A percentile compares a stretch with the other conserved stretches of the same genome.
Conservation (phyloP, 1,140 invertebrate species). For the Listronotus oregonensis region DNA sequence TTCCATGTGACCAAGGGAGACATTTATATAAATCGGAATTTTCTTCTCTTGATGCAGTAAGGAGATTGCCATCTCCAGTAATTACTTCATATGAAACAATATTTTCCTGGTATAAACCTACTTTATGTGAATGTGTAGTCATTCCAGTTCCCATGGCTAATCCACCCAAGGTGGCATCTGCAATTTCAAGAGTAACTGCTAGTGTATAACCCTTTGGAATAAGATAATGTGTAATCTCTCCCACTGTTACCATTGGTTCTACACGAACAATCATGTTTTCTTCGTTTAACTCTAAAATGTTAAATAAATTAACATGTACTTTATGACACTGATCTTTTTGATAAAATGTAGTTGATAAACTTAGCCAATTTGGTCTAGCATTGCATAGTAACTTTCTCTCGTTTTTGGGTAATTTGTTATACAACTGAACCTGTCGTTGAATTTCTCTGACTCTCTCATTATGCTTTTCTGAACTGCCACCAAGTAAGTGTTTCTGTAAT, state of each 20-base stretch:
- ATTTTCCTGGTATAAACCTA: conserved; percentile 63
- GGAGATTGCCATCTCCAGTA: conserved; percentile 59
- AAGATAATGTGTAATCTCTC: conserved; percentile 61
- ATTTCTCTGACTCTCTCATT: conserved; percentile 63
- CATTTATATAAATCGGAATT: conserved; percentile 59
- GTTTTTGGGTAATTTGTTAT: conserved; percentile 61
- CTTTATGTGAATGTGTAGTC: conserved; percentile 59
- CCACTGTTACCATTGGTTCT: conserved; percentile 59
- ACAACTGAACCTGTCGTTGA: conserved; percentile 63
- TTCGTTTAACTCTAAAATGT: conserved; percentile 60
- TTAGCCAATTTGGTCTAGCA: conserved; percentile 70
- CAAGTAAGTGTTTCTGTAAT: conserved; percentile 57
- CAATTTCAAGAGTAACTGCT: conserved; percentile 63
- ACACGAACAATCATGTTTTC: conserved; percentile 59
- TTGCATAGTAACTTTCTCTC: conserved; percentile 66
- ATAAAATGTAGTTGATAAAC: conserved; percentile 70
- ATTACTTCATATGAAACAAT: conserved; percentile 62
- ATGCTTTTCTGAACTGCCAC: conserved; percentile 58
- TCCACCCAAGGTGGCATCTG: conserved; percentile 60
- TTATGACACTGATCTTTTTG: conserved; percentile 67
- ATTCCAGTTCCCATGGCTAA: conserved; percentile 63
- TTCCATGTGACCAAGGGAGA: conserved; percentile 65
- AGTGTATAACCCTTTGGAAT: conserved; percentile 61
- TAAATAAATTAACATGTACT: conserved; percentile 64
- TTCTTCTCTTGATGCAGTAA: conserved; percentile 57